A percentile compares a stretch with the other conserved stretches of the same genome.
These are phyloP conservation scores for Hypomesus transpacificus DNA, from an alignment of 2,113 vertebrate genomes.

Conservation along the genomic window DNA sequence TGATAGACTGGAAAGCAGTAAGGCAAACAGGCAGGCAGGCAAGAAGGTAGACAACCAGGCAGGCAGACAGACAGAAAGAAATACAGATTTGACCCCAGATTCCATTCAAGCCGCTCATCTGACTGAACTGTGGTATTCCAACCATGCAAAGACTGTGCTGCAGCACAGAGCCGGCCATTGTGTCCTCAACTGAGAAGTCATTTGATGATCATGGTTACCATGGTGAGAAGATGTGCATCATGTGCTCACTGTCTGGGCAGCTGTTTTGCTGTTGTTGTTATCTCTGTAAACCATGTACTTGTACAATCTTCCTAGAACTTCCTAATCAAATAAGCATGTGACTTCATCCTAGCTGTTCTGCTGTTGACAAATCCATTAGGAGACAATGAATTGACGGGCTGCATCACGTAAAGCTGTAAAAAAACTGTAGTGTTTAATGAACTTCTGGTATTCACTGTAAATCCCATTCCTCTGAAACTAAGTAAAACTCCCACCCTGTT, in stretches of 20 bases:
- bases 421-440: neutral
- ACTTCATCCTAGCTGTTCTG: neutral
- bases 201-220: conserved; percentile 22
- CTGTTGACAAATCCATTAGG: neutral
- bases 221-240: conserved; percentile 6
- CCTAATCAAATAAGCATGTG: neutral
- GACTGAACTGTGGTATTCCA: conserved; percentile 28
- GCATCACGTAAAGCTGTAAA: no score
- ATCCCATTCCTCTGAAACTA: neutral
- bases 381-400: no score
- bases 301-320: neutral
- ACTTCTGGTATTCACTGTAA: conserved; percentile 4
- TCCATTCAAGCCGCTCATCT: conserved; percentile 21
- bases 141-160: conserved; percentile 21
- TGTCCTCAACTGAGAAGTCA: conserved; percentile 18
- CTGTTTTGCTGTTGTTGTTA: conserved; percentile 1
- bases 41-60: conserved; percentile 6
- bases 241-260: conserved; percentile 27
- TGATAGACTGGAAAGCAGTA: conserved; percentile 15
- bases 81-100: neutral
- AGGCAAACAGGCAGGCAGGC: neutral
- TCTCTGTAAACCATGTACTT: conserved; percentile 5
- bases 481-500: neutral
- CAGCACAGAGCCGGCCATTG: conserved; percentile 38
- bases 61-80: neutral